Evolutionary conservation across 2,797 vertebrate species (phyloP).

Genomic region (Zenarchopterus dispar): DNA sequence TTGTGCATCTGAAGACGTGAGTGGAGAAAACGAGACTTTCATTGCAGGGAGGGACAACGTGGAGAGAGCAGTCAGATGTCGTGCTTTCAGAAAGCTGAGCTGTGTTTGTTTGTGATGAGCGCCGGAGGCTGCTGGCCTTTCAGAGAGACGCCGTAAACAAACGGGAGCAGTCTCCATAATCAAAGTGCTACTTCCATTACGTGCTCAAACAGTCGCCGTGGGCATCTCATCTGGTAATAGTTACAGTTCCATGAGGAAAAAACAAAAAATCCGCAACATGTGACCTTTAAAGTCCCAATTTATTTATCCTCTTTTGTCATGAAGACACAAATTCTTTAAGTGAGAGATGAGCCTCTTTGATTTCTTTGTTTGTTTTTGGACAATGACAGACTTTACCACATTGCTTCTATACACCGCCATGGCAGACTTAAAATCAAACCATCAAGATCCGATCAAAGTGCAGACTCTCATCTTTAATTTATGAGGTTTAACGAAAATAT

Average conservation of each 20-base stretch:
- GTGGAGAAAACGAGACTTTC: slow-evolving; percentile 12
- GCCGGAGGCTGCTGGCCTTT: slow-evolving; percentile 61
- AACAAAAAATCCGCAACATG: slow-evolving; percentile 10
- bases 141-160: slow-evolving; percentile 43
- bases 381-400: no score
- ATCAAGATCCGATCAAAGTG: no score
- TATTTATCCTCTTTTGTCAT: slow-evolving; percentile 14
- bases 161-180: slow-evolving; percentile 51
- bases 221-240: slow-evolving; percentile 52
- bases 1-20: background rate
- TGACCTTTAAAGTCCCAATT: slow-evolving; percentile 57
- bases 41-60: slow-evolving; percentile 19
- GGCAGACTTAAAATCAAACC: no score
- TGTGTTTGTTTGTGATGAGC: slow-evolving; percentile 44
- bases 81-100: slow-evolving; percentile 24
- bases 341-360: background rate
- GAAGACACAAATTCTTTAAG: slow-evolving; percentile 12
- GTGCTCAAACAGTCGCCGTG: slow-evolving; percentile 39
- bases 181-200: slow-evolving; percentile 46
- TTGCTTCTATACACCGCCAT: no score
- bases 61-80: slow-evolving; percentile 21
- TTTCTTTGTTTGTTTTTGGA: no score
- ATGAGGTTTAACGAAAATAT: no score
- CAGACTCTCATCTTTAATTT: no score
- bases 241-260: slow-evolving; percentile 22